phyloP scores from a whole-genome alignment of 2,113 vertebrate genomes.

The Myrmecobius fasciatus region DNA sequence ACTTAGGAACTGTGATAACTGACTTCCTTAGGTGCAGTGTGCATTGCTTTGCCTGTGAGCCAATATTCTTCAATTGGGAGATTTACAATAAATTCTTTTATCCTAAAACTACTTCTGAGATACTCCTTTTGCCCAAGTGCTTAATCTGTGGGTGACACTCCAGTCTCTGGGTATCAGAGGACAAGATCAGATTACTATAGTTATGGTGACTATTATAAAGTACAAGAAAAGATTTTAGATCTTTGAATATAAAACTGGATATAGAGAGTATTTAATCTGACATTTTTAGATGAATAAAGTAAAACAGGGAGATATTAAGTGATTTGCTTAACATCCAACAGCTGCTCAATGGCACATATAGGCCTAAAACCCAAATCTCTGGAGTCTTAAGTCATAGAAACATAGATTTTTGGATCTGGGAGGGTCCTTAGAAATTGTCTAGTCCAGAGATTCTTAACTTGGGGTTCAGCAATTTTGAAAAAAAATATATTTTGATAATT shows the following conservation, averaged over 20 bases:
- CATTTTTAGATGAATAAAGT: not conserved
- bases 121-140: not conserved
- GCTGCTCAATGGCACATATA: not conserved
- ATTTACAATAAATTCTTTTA: not conserved
- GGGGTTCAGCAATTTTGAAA: too few relatives aligned
- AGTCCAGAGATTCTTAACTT: not conserved
- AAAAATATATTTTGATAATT: not conserved
- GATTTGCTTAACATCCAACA: not conserved
- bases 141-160: not conserved
- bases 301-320: not conserved
- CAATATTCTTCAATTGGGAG: not conserved
- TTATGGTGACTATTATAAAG: not conserved
- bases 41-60: not conserved
- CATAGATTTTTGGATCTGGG: not conserved
- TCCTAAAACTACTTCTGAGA: not conserved
- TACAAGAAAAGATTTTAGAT: not conserved
- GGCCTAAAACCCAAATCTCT: not conserved
- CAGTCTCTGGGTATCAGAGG: not conserved
- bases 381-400: not conserved
- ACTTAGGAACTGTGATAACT: not conserved
- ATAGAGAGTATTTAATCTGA: not conserved
- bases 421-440: not conserved
- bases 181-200: not conserved
- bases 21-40: not conserved
- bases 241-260: not conserved